phyloP scores from a whole-genome alignment of 2,797 vertebrate species.

The Aviceda leuphotes region DNA sequence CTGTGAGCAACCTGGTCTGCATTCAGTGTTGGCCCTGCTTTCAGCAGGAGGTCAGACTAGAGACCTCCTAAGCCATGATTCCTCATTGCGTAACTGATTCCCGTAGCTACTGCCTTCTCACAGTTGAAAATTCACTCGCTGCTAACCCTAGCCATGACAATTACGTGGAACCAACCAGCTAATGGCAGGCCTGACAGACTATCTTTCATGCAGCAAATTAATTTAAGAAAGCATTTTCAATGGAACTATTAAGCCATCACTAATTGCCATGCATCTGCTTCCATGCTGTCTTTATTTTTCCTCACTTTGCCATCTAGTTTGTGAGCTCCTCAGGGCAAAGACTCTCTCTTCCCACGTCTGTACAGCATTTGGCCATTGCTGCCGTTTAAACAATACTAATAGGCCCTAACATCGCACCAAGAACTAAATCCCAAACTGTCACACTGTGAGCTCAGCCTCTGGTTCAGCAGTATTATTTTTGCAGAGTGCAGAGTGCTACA shows the following conservation, averaged over 20 bases:
- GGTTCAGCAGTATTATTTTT: not conserved
- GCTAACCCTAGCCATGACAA: not conserved
- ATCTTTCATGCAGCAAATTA: not conserved
- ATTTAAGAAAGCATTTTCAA: not conserved
- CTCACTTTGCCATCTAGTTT: not conserved
- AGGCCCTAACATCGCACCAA: not conserved
- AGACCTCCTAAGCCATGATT: not conserved
- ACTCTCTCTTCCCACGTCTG: not conserved
- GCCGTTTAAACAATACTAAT: not conserved
- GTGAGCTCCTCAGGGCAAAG: not conserved
- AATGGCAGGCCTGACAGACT: not conserved
- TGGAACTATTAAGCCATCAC: not conserved
- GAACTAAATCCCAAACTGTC: not conserved
- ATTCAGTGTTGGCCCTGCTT: not conserved
- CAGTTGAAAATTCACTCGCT: not conserved
- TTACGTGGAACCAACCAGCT: not conserved
- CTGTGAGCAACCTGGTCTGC: not conserved
- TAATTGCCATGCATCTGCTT: not conserved
- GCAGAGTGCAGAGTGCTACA: not conserved
- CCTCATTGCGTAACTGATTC: not conserved
- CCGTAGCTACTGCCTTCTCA: not conserved
- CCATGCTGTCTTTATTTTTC: not conserved
- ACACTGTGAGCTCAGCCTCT: not conserved
- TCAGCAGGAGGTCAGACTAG: not conserved
- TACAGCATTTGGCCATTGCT: not conserved